phyloP scores from a whole-genome alignment of 2,888 invertebrate genomes.

The Xanthia togata region DNA sequence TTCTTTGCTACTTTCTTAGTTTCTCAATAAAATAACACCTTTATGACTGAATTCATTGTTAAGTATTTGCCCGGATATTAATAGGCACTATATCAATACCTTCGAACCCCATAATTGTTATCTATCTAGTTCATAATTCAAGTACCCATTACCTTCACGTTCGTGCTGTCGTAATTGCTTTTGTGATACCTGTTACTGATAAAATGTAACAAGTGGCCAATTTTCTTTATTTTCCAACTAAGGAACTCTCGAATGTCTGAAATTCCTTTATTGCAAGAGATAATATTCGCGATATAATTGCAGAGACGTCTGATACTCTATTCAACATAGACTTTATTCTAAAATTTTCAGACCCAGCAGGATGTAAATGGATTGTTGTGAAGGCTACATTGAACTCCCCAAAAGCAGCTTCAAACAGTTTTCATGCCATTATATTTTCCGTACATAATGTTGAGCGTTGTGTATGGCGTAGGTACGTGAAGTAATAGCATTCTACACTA shows the following conservation, averaged over 20 bases:
- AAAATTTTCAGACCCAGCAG: slow-evolving; percentile 8
- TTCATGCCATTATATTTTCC: slow-evolving; percentile 20
- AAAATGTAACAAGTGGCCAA: slow-evolving; percentile 63
- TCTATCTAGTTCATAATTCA: slow-evolving; percentile 65
- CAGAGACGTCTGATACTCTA: neutral
- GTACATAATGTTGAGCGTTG: slow-evolving; percentile 30
- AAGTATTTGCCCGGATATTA: slow-evolving; percentile 41
- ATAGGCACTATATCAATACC: slow-evolving; percentile 56
- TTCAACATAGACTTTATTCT: neutral
- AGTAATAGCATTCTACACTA: slow-evolving; percentile 74
- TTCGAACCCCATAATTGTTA: slow-evolving; percentile 56
- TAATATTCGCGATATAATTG: slow-evolving; percentile 37
- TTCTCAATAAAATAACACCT: slow-evolving; percentile 28
- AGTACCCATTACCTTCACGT: slow-evolving; percentile 59
- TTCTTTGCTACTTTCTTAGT: slow-evolving; percentile 40
- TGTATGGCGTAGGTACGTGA: slow-evolving; percentile 55
- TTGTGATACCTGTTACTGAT: slow-evolving; percentile 65
- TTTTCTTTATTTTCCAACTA: slow-evolving; percentile 58
- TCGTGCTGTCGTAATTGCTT: slow-evolving; percentile 66
- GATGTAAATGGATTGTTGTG: slow-evolving; percentile 16
- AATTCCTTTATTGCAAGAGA: slow-evolving; percentile 27
- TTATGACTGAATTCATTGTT: slow-evolving; percentile 22
- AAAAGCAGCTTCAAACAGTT: slow-evolving; percentile 14
- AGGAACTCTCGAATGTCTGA: slow-evolving; percentile 36
- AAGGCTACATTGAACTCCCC: slow-evolving; percentile 1